Conservation (phyloP, 2,888 invertebrate species). For the Athalia rosae region DNA sequence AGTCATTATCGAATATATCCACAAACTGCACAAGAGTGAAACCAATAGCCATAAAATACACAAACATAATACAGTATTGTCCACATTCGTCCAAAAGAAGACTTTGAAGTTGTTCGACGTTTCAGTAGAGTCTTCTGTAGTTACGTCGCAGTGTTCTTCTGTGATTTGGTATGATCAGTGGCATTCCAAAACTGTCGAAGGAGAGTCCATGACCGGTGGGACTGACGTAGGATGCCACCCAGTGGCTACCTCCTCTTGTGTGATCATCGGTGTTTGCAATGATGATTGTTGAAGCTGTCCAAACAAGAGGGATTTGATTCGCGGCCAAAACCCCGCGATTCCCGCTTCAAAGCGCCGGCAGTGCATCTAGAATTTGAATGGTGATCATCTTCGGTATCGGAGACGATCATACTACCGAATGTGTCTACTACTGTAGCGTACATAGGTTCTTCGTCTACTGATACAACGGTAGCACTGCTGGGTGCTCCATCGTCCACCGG, state of each 20-base stretch:
- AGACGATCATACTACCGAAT: too few species aligned
- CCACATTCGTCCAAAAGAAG: slow-evolving; percentile 42
- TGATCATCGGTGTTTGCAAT: slow-evolving; percentile 49
- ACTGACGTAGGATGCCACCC: slow-evolving; percentile 49
- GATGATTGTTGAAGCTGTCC: slow-evolving; percentile 41
- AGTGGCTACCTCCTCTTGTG: slow-evolving; percentile 48
- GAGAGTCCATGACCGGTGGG: slow-evolving; percentile 34
- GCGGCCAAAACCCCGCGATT: too few species aligned
- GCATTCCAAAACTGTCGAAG: slow-evolving; percentile 48
- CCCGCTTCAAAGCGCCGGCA: too few species aligned
- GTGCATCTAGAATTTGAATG: too few species aligned
- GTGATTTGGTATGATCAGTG: slow-evolving; percentile 44
- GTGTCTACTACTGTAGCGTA: too few species aligned
- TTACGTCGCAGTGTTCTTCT: background rate
- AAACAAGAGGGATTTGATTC: too few species aligned
- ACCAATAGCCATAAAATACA: slow-evolving; percentile 41
- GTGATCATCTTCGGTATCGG: too few species aligned
- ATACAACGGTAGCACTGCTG: too few species aligned
- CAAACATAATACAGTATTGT: slow-evolving; percentile 46
- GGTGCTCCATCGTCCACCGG: too few species aligned
- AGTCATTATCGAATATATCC: background rate
- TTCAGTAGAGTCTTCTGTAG: too few species aligned
- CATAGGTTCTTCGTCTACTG: too few species aligned
- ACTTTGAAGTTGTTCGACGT: slow-evolving; percentile 21
- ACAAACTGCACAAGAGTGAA: background rate